A percentile compares a stretch with the other conserved stretches of the same genome.
Conservation (phyloP, 1,140 invertebrate genomes). For the Eumaeus atala region DNA sequence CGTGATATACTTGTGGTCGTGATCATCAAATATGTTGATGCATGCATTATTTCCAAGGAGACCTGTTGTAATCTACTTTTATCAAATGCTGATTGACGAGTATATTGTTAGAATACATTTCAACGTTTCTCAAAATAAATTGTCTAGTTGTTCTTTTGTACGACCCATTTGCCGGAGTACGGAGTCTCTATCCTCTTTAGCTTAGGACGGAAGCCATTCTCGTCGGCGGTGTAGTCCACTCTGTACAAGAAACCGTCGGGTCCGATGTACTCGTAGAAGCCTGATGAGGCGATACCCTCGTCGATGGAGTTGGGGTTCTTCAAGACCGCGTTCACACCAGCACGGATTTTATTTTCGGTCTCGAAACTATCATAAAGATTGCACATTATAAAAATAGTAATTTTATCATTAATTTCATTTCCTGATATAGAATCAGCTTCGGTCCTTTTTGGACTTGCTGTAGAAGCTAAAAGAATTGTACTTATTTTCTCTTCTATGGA, state of each 20-base stretch:
- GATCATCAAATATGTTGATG: neutral
- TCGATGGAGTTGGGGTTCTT: constrained; percentile 69
- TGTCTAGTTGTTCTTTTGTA: constrained; percentile 59
- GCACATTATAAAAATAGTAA: too few species aligned
- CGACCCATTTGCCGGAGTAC: constrained; percentile 64
- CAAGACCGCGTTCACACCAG: constrained; percentile 78
- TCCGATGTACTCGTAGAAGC: constrained; percentile 78
- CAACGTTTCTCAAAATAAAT: constrained; percentile 16
- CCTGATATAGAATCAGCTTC: too few species aligned
- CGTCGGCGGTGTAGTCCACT: constrained; percentile 79
- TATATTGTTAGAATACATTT: constrained; percentile 31
- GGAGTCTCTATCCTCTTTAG: constrained; percentile 67
- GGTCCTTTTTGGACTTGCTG: too few species aligned
- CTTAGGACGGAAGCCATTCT: constrained; percentile 79
- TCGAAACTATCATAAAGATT: constrained; percentile 79
- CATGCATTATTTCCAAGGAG: constrained; percentile 6
- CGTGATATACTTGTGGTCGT: constrained; percentile 20
- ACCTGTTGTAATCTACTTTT: constrained; percentile 38
- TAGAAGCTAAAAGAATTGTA: too few species aligned
- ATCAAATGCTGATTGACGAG: constrained; percentile 61
- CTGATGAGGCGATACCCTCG: constrained; percentile 80
- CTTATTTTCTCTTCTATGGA: too few species aligned
- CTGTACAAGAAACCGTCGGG: constrained; percentile 76
- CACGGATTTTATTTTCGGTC: constrained; percentile 85
- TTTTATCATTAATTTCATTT: neutral